Evolutionary conservation across 2,113 vertebrate genomes (phyloP).

Genomic region (Sturnira hondurensis): DNA sequence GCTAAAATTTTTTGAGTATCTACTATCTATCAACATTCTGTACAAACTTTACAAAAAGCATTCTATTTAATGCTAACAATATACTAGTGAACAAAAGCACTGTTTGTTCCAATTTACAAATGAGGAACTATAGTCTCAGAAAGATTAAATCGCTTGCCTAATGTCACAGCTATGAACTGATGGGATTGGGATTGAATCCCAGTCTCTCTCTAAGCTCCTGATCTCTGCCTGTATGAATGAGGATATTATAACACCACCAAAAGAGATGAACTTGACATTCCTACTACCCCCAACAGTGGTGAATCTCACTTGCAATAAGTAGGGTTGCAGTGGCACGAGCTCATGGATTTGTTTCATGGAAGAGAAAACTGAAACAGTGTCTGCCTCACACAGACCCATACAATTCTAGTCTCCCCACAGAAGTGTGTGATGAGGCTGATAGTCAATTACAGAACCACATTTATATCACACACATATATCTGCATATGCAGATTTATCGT

Average conservation of each 20-base stretch:
- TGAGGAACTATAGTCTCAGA: background rate
- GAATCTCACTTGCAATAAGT: background rate
- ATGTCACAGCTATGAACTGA: background rate
- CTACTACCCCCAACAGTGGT: background rate
- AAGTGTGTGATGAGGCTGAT: background rate
- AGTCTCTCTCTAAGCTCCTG: background rate
- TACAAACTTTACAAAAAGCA: background rate
- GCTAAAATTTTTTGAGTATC: background rate
- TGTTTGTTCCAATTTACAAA: background rate
- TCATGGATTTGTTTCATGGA: background rate
- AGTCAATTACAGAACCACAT: background rate
- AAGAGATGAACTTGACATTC: background rate
- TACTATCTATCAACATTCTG: background rate
- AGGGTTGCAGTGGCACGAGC: background rate
- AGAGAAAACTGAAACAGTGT: background rate
- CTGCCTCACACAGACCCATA: background rate
- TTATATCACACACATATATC: background rate
- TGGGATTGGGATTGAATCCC: background rate
- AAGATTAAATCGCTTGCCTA: background rate
- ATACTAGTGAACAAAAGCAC: background rate
- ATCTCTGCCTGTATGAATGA: background rate
- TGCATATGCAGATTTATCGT: background rate
- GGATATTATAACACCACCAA: background rate
- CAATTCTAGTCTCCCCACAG: background rate
- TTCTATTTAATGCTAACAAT: background rate